Evolutionary conservation across 2,888 invertebrate species (phyloP).

Genomic region (Zygothrica quintamaculata): DNA sequence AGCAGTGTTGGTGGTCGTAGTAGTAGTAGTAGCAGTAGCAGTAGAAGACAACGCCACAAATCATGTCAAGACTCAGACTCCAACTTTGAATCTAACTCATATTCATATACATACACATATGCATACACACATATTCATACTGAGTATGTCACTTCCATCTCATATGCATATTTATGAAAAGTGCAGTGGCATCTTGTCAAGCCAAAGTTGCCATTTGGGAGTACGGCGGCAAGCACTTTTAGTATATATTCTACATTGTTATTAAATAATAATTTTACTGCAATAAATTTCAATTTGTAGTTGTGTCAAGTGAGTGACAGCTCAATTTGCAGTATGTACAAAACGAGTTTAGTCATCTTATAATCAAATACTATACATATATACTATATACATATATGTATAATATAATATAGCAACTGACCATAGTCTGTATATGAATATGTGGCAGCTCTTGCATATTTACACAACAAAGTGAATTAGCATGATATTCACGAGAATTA

Average conservation of each 20-base stretch:
- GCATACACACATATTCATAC: too few relatives aligned
- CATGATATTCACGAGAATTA: slow-evolving; percentile 39
- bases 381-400: slow-evolving; percentile 1
- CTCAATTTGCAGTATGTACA: slow-evolving; percentile 55
- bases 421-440: neutral
- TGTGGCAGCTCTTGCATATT: slow-evolving; percentile 53
- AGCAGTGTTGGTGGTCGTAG: too few relatives aligned
- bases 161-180: slow-evolving; percentile 77
- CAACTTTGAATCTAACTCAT: neutral
- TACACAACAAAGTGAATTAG: slow-evolving; percentile 56
- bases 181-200: slow-evolving; percentile 73
- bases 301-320: slow-evolving; percentile 66
- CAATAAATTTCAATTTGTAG: slow-evolving; percentile 74
- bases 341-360: slow-evolving; percentile 12
- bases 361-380: neutral
- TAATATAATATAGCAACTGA: slow-evolving; percentile 2
- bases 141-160: slow-evolving; percentile 21
- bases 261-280: slow-evolving; percentile 76
- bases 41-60: slow-evolving; percentile 58
- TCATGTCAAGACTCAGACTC: slow-evolving; percentile 35
- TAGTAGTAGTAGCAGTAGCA: too few relatives aligned
- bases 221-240: slow-evolving; percentile 22
- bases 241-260: slow-evolving; percentile 44
- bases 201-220: slow-evolving; percentile 4
- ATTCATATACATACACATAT: too few relatives aligned